phyloP scores from a whole-genome alignment of 1,140 invertebrate species.

The Wiebesia pumilae region DNA sequence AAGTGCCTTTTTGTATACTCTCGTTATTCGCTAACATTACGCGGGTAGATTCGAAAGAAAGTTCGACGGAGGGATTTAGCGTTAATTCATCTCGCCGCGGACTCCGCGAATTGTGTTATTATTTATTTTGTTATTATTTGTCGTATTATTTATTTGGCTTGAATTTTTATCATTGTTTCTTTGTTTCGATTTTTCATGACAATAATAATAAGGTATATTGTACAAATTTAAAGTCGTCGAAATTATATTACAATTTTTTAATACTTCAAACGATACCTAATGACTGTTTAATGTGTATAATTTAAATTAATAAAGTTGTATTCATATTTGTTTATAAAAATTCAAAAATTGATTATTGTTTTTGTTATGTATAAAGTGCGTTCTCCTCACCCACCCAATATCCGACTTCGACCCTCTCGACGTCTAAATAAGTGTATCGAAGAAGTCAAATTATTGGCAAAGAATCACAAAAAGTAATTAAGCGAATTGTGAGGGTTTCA shows the following conservation, averaged over 20 bases:
- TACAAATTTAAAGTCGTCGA: constrained; percentile 41
- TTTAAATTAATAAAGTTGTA: constrained; percentile 46
- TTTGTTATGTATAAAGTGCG: constrained; percentile 1
- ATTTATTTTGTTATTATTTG: neutral
- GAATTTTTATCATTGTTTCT: constrained; percentile 26
- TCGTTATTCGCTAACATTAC: constrained; percentile 38
- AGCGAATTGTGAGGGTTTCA: constrained; percentile 41
- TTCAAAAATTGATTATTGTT: constrained; percentile 35
- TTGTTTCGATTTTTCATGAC: constrained; percentile 42
- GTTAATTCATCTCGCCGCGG: constrained; percentile 2
- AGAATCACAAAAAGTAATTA: neutral
- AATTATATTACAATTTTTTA: constrained; percentile 41
- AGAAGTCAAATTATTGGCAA: constrained; percentile 6
- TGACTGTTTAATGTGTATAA: constrained; percentile 48
- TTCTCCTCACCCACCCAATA: neutral
- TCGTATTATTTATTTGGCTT: constrained; percentile 23
- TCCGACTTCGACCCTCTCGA: neutral
- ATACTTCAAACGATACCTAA: constrained; percentile 30
- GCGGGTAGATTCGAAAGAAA: constrained; percentile 35
- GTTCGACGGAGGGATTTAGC: constrained; percentile 18
- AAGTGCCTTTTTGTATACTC: constrained; percentile 59
- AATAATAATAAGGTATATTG: constrained; percentile 43
- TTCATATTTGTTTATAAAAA: constrained; percentile 49
- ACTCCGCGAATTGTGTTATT: constrained; percentile 22
- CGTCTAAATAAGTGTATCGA: constrained; percentile 9